These are phyloP conservation scores for Notamacropus eugenii DNA, from an alignment of 2,797 vertebrate genomes.

Conservation along the genomic window DNA sequence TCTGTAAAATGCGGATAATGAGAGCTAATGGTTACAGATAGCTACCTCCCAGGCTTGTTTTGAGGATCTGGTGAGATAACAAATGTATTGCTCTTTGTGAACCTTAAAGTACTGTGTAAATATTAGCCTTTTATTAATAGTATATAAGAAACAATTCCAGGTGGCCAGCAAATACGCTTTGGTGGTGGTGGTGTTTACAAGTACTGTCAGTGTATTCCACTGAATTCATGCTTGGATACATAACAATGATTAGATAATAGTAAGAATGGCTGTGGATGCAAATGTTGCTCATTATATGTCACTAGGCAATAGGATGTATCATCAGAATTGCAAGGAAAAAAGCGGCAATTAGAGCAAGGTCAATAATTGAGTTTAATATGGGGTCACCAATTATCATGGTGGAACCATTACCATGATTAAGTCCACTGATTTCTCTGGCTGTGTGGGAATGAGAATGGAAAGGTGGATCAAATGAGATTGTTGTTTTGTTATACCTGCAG, in stretches of 20 bases:
- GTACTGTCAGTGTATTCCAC: background rate
- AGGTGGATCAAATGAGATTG: slow-evolving; percentile 1
- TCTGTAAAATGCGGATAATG: background rate
- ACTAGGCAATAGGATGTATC: slow-evolving; percentile 4
- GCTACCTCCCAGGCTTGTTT: background rate
- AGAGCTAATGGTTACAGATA: background rate
- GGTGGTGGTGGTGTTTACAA: background rate
- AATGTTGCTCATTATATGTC: slow-evolving; percentile 33
- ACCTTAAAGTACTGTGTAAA: background rate
- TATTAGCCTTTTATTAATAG: background rate
- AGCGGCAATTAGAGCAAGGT: background rate
- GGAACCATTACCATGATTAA: background rate
- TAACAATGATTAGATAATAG: background rate
- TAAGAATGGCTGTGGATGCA: background rate
- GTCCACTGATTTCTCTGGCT: slow-evolving; percentile 2
- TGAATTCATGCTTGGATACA: background rate
- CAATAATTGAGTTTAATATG: background rate
- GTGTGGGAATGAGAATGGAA: background rate
- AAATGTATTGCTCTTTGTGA: background rate
- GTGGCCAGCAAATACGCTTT: background rate
- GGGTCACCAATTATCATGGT: slow-evolving; percentile 12
- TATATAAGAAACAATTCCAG: background rate
- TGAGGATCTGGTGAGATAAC: background rate
- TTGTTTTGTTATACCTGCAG: slow-evolving; percentile 9
- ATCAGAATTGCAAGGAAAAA: slow-evolving; percentile 33